Evolutionary conservation across 2,797 vertebrate species (phyloP).

Genomic region (Eulemur rubriventer): DNA sequence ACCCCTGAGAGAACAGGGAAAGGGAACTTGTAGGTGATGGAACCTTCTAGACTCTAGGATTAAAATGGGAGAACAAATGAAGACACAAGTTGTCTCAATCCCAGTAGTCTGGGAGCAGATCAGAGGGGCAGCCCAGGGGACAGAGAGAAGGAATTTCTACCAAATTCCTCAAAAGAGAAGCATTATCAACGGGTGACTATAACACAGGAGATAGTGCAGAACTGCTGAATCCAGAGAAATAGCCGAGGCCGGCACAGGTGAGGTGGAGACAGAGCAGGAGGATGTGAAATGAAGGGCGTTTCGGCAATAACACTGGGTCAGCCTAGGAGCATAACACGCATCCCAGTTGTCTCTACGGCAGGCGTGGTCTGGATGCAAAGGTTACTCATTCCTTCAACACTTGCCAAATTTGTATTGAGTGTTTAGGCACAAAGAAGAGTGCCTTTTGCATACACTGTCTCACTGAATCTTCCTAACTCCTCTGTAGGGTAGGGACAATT

Average conservation of each 20-base stretch:
- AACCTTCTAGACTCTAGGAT: background rate
- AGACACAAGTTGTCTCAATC: background rate
- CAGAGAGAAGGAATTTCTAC: background rate
- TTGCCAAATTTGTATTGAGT: fast-evolving
- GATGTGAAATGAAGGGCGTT: background rate
- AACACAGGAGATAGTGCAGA: background rate
- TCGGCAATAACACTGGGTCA: background rate
- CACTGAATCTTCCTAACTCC: background rate
- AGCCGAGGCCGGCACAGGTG: background rate
- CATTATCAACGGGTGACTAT: background rate
- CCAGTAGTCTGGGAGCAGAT: background rate
- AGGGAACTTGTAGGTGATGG: background rate
- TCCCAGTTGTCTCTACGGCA: background rate
- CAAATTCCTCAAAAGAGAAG: background rate
- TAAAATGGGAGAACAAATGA: background rate
- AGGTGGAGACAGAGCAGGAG: background rate
- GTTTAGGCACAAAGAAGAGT: background rate
- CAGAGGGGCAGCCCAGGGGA: background rate
- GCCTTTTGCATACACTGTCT: background rate
- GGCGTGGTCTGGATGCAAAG: background rate
- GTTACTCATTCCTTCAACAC: background rate
- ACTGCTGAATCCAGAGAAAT: background rate
- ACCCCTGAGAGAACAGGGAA: background rate
- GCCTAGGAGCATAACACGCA: background rate
- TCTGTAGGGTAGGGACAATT: background rate